Base-by-base conservation (phyloP, 2,113 vertebrate genomes). In the Setophaga petechia region DNA sequence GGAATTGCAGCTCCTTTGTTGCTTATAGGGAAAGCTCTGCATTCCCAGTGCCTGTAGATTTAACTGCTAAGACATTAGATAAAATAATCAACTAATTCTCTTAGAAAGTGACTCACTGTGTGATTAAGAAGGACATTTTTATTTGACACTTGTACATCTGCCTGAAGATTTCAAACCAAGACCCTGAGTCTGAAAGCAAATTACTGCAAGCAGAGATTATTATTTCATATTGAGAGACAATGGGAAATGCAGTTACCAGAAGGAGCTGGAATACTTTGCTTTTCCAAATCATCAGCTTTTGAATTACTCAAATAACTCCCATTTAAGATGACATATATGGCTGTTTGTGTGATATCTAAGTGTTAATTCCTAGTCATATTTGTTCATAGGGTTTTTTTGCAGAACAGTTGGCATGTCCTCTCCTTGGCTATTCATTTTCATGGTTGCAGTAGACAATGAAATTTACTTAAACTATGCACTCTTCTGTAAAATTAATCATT, bases 201-300 rank as follows among this genome's bases (percentile, higher is more conserved):
- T 95, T 79, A 65, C 76, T 87, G 49, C 43, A 84, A 74, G 85
- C 89, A 90, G 69, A 80, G 76, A 78, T 96, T 37, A 65, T 93
- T 96, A 65, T 93, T 96, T 94, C 80, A 43, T 58, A 93, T 62
- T 35, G 55, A 52, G 83, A 94, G 69, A 79, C 68, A 77, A 58
- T 61, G 65, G 88, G 72, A 92, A 92, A 71, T 69, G 49, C 68
- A 65, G 37, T 88, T 94, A 84, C 57, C 87, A 95, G 91, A 87
- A 93, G 91, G 87, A 96, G n/a, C 67, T 96, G 9, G 1, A 90
- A 94, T 94, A 61, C 87, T 92, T 94, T 87, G 73, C 71, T 96
- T 97, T 97, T 96, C 69, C 74, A 96, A 97, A 92, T 89, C 66
- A 95, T 97, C 91, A 91, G 91, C 62, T 97, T 94, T 86, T 96